A percentile compares a stretch with the other conserved stretches of the same genome.
Evolutionary conservation across 2,113 vertebrate genomes (phyloP).

Genomic region (Pycnonotus jocosus): DNA sequence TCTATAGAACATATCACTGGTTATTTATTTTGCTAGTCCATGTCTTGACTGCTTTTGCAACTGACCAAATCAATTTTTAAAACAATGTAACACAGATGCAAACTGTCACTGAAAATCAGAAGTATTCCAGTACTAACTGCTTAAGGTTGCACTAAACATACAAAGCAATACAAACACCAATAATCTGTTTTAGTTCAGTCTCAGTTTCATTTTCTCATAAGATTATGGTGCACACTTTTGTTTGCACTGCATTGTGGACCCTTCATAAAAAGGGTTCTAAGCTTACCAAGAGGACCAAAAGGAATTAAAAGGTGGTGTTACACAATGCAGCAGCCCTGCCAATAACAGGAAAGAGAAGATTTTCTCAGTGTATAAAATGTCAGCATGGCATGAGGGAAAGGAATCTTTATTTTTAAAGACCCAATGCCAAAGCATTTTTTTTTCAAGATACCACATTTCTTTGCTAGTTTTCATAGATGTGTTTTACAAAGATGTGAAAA

Average conservation of each 20-base stretch:
- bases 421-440: not conserved
- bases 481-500: not conserved
- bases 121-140: not conserved
- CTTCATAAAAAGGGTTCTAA: not conserved
- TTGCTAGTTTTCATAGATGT: not conserved
- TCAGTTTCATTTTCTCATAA: not conserved
- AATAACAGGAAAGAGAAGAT: not conserved
- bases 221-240: not conserved
- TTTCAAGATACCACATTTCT: not conserved
- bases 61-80: constrained; percentile 35
- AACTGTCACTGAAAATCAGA: not conserved
- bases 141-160: not conserved
- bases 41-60: not conserved
- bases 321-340: not conserved
- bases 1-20: not conserved
- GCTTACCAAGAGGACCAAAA: not conserved
- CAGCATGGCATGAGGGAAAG: not conserved
- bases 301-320: not conserved
- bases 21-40: constrained; percentile 6
- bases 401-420: not conserved
- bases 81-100: not conserved
- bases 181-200: not conserved
- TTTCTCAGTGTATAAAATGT: not conserved
- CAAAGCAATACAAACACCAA: not conserved
- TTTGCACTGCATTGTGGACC: not conserved